Percentiles rank a stretch among this genome's conserved stretches.
Evolutionary conservation across 2,888 invertebrate species (phyloP).

Genomic region (Acheta domesticus): DNA sequence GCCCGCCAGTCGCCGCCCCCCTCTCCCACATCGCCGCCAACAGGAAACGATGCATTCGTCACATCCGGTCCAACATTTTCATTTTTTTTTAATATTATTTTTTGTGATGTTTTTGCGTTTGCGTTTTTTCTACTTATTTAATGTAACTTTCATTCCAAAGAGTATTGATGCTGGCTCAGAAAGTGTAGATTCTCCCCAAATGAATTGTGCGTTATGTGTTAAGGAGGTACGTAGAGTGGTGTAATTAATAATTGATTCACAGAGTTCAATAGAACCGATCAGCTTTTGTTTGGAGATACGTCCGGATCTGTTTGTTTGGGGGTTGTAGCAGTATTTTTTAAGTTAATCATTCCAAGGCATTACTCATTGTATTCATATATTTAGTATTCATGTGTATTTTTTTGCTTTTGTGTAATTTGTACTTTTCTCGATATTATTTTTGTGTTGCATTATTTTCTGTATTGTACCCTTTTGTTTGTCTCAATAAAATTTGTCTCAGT

Average conservation of each 20-base stretch:
- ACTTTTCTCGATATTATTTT: background rate
- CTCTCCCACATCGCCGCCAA: background rate
- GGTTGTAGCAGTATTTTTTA: slow-evolving; percentile 1
- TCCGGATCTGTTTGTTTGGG: background rate
- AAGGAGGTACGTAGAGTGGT: background rate
- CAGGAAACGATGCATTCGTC: background rate
- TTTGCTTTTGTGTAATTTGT: background rate
- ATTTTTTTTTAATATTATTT: too few species aligned
- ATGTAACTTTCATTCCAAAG: background rate
- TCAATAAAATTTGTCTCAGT: background rate
- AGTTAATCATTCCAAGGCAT: slow-evolving; percentile 7
- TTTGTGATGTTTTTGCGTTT: too few species aligned
- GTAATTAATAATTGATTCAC: too few species aligned
- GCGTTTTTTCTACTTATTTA: too few species aligned
- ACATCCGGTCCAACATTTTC: background rate
- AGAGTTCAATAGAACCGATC: too few species aligned
- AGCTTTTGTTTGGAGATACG: background rate
- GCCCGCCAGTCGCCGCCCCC: background rate
- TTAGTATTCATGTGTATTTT: background rate
- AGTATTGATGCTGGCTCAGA: background rate
- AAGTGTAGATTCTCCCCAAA: background rate
- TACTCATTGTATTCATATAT: background rate
- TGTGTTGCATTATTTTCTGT: background rate
- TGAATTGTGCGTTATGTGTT: background rate
- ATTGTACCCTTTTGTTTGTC: slow-evolving; percentile 6